Evolutionary conservation across 2,888 invertebrate species (phyloP).

Genomic region (Coecobrya sp.): DNA sequence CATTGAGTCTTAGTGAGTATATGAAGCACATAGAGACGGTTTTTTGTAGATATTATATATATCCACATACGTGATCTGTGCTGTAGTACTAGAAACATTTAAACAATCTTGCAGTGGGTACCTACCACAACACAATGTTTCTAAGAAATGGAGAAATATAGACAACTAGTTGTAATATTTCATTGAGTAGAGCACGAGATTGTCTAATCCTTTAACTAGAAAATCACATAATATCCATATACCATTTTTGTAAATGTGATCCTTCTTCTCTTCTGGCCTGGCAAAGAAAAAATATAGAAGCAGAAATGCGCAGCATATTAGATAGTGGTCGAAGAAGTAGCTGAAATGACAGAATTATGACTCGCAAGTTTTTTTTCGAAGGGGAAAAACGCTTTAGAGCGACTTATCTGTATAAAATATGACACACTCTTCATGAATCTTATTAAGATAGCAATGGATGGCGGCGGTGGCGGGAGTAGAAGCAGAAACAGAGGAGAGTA

Average conservation of each 20-base stretch:
- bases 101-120: no score
- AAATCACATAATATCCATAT: background rate
- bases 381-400: slow-evolving; percentile 86
- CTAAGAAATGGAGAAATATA: slow-evolving; percentile 8
- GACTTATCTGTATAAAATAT: slow-evolving; percentile 91
- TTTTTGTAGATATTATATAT: no score
- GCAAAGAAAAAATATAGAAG: background rate
- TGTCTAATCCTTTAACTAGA: slow-evolving; percentile 85
- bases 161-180: background rate
- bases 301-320: slow-evolving; percentile 17
- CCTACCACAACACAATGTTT: background rate
- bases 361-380: slow-evolving; percentile 86
- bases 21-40: background rate
- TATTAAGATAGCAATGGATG: slow-evolving; percentile 90
- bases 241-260: background rate
- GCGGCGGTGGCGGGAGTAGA: background rate
- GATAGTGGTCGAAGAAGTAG: slow-evolving; percentile 74
- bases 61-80: no score
- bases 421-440: slow-evolving; percentile 94
- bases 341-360: slow-evolving; percentile 86
- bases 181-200: slow-evolving; percentile 84
- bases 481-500: background rate
- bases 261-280: background rate
- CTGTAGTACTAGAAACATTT: no score
- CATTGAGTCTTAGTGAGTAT: background rate